Evolutionary conservation across 2,113 vertebrate species (phyloP).

Genomic region (Bubo blakistoni): DNA sequence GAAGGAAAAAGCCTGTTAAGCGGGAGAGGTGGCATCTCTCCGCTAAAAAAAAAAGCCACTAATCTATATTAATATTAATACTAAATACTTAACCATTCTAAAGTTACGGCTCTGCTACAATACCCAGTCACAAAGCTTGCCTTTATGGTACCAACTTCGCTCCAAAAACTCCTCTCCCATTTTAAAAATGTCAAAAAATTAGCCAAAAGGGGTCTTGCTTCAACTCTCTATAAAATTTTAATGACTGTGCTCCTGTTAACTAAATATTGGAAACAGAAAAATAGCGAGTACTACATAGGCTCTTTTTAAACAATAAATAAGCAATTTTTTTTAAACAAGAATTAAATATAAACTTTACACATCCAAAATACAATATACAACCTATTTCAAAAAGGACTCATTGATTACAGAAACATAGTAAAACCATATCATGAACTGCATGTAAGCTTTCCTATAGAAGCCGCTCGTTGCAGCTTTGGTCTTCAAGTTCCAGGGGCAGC

Average conservation of each 20-base stretch:
- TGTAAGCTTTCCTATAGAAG: background rate
- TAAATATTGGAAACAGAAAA: slow-evolving; percentile 51
- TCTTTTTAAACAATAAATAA: slow-evolving; percentile 69
- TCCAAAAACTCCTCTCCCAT: background rate
- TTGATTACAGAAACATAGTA: background rate
- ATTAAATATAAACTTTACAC: slow-evolving; percentile 70
- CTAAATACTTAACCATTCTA: too few relatives aligned
- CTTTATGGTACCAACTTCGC: background rate
- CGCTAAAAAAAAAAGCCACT: background rate
- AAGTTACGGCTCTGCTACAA: too few relatives aligned
- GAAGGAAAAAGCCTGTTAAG: background rate
- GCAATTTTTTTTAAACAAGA: slow-evolving; percentile 34
- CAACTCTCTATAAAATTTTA: slow-evolving; percentile 64
- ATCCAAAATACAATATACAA: slow-evolving; percentile 64
- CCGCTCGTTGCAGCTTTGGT: background rate
- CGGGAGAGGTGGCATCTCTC: too few relatives aligned
- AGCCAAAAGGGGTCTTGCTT: background rate
- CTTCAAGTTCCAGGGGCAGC: background rate
- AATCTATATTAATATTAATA: too few relatives aligned
- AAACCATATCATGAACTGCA: background rate
- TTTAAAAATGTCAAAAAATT: background rate
- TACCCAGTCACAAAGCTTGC: background rate
- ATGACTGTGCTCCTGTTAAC: slow-evolving; percentile 49
- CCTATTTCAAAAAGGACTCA: slow-evolving; percentile 24
- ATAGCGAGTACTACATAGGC: slow-evolving; percentile 36